phyloP scores from a whole-genome alignment of 37 sponge, comb jelly and placozoan genomes.

The Amphimedon queenslandica region DNA sequence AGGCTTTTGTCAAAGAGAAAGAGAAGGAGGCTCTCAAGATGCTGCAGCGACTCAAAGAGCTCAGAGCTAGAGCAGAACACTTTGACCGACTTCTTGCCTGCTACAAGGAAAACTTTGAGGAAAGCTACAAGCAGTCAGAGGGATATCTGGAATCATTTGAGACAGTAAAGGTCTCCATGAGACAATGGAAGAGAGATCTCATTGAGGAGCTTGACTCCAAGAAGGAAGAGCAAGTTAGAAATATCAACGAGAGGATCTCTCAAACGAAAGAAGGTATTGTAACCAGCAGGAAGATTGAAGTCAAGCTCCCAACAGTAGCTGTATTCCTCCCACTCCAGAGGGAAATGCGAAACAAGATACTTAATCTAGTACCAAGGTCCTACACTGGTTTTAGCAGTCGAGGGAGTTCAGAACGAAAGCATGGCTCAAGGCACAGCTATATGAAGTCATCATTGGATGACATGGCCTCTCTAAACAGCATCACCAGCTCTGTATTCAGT shows the following conservation, averaged over 20 bases:
- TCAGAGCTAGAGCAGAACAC: not conserved
- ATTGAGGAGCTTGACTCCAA: not conserved
- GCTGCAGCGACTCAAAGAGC: not conserved
- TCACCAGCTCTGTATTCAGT: too few relatives aligned
- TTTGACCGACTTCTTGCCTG: not conserved
- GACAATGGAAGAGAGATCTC: not conserved
- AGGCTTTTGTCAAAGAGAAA: not conserved
- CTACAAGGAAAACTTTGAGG: not conserved
- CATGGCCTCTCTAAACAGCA: too few relatives aligned
- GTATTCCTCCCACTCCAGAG: too few relatives aligned
- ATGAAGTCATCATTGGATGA: too few relatives aligned
- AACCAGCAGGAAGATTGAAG: not conserved
- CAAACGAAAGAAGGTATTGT: not conserved
- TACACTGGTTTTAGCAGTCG: too few relatives aligned
- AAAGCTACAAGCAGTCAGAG: not conserved
- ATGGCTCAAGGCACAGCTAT: too few relatives aligned
- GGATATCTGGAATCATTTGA: not conserved
- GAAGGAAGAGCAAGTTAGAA: not conserved
- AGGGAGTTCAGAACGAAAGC: too few relatives aligned
- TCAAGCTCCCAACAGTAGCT: not conserved
- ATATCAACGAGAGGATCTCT: not conserved
- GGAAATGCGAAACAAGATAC: too few relatives aligned
- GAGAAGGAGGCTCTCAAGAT: not conserved
- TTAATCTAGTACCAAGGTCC: too few relatives aligned
- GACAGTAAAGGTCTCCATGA: not conserved